Evolutionary conservation across 2,888 invertebrate species (phyloP), one percentile per base, ranked within the genome.

Genomic region (Chydorus sphaericus): DNA sequence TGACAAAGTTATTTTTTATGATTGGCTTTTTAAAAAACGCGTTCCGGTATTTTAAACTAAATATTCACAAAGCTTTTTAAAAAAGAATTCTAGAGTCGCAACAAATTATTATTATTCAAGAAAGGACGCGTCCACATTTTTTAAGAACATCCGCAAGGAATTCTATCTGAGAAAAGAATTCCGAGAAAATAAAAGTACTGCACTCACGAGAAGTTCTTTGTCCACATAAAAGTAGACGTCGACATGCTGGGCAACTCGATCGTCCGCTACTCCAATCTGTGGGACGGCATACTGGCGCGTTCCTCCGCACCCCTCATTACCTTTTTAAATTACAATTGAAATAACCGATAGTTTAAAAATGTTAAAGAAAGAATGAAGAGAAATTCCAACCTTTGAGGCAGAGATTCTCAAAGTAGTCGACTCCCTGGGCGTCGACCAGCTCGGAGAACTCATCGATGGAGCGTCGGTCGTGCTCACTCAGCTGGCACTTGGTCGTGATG

Each of bases 141-240:
- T n/a, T n/a, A n/a, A n/a, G n/a, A n/a, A n/a, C n/a, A n/a, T n/a
- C n/a, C n/a, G n/a, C n/a, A n/a, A n/a, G n/a, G n/a, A n/a, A 20
- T 23, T 44, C 6, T 44, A 6, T 26, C n/a, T 10, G 44, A 44
- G 28, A 44, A 23, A 3, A 23, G 7, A 39, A 39, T 23, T n/a
- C 4, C 20, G 8, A 18, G 10, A 30, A 4, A 23, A 48, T 29
- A 11, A 31, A 7, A 48, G 20, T 29, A 36, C 38, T 4, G 49
- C n/a, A 52, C 62, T 65, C 70, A 80, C 85, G 77, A 89, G 86
- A 54, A 92, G 72, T 67, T 92, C 91, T 73, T 92, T 92, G 71
- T 92, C 92, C 7, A 86, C 85, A 71, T 92, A 92, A 70, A 91
- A 92, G 68, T 92, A 89, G 1, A 92, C 74, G 1, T 86, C 85